These are phyloP conservation scores for Encarsia formosa DNA, from an alignment of 2,888 invertebrate genomes.

Conservation along the genomic window DNA sequence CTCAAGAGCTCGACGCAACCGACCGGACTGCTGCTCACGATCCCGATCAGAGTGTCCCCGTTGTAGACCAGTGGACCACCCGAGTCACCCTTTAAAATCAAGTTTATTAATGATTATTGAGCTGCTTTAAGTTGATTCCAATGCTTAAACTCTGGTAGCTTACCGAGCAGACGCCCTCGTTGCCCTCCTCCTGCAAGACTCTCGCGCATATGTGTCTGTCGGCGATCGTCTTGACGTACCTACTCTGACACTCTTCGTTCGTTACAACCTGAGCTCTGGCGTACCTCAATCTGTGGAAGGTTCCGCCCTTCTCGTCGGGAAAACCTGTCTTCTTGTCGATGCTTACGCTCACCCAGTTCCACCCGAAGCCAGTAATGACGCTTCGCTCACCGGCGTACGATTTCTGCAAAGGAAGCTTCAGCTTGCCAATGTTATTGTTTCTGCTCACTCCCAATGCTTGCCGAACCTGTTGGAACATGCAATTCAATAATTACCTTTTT, in stretches of 20 bases:
- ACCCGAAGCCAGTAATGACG: slow-evolving; percentile 1
- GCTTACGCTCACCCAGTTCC: neutral
- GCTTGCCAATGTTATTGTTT: neutral
- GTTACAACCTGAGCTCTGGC: neutral
- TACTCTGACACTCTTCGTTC: neutral
- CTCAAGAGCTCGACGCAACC: neutral
- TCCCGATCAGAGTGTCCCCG: neutral
- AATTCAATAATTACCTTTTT: neutral
- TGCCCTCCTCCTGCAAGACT: neutral
- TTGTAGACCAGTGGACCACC: slow-evolving; percentile 8
- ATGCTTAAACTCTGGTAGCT: slow-evolving; percentile 6
- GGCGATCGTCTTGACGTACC: neutral
- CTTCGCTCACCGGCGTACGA: neutral
- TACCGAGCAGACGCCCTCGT: slow-evolving; percentile 12
- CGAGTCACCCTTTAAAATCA: slow-evolving; percentile 14
- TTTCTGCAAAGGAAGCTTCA: neutral
- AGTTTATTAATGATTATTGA: no score
- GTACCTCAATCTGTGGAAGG: neutral
- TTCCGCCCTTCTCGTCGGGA: neutral
- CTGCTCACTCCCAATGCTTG: neutral
- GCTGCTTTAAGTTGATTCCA: no score
- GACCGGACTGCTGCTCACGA: neutral
- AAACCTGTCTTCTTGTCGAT: neutral
- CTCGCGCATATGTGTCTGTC: neutral
- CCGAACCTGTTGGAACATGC: neutral